Evolutionary conservation across 2,888 invertebrate species (phyloP).

Genomic region (Drosophila kanekoi): DNA sequence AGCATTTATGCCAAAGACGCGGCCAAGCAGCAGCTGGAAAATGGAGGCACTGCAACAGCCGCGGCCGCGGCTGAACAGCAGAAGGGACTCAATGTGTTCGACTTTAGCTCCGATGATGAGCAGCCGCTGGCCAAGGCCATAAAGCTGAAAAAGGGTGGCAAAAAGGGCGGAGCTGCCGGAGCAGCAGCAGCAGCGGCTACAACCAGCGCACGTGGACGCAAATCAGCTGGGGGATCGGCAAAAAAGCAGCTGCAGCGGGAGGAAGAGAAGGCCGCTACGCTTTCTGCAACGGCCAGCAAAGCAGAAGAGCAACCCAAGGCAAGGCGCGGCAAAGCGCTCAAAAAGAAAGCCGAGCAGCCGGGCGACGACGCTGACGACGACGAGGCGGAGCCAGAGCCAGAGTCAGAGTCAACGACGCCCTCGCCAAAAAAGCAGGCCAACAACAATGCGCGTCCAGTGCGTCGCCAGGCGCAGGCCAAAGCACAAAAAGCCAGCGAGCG

Average conservation of each 20-base stretch:
- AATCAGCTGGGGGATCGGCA: slow-evolving; percentile 40
- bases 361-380: slow-evolving; percentile 14
- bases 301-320: slow-evolving; percentile 28
- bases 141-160: slow-evolving; percentile 80
- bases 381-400: slow-evolving; percentile 19
- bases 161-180: slow-evolving; percentile 39
- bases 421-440: slow-evolving; percentile 63
- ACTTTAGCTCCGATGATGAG: slow-evolving; percentile 87
- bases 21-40: slow-evolving; percentile 66
- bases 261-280: slow-evolving; percentile 12
- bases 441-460: slow-evolving; percentile 51
- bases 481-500: slow-evolving; percentile 31
- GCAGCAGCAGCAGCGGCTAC: slow-evolving; percentile 28
- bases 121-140: slow-evolving; percentile 85
- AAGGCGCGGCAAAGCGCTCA: slow-evolving; percentile 54
- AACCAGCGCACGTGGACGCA: slow-evolving; percentile 49
- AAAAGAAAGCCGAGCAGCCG: slow-evolving; percentile 62
- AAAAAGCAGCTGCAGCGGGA: slow-evolving; percentile 55
- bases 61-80: slow-evolving; percentile 50
- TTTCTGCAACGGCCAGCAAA: slow-evolving; percentile 14
- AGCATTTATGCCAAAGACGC: slow-evolving; percentile 68
- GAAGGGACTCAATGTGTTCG: slow-evolving; percentile 80
- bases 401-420: slow-evolving; percentile 41
- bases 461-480: slow-evolving; percentile 54
- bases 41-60: slow-evolving; percentile 48